These are phyloP conservation scores for Opisthograptis luteolata DNA, from an alignment of 2,888 invertebrate genomes.

Conservation along the genomic window DNA sequence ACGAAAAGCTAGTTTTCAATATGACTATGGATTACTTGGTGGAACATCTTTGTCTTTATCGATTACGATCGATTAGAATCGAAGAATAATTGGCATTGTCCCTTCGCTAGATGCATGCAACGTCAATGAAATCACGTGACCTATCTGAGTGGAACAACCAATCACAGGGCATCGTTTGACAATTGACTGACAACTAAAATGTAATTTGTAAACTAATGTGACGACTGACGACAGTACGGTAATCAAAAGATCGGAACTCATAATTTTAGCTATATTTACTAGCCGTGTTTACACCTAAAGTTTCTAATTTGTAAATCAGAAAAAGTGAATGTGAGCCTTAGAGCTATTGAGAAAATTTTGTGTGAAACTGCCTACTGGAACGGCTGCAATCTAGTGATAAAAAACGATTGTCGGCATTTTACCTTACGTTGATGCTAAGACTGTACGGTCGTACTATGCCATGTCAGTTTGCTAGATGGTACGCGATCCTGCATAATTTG, in stretches of 20 bases:
- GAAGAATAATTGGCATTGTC: neutral
- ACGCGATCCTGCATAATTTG: conserved; percentile 74
- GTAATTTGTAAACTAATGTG: no score
- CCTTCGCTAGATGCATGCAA: conserved; percentile 52
- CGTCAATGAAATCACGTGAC: conserved; percentile 68
- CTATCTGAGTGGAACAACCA: conserved; percentile 47
- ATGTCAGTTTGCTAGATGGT: conserved; percentile 75
- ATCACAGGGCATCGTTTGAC: conserved; percentile 47
- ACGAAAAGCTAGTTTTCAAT: no score
- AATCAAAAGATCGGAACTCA: conserved; percentile 58
- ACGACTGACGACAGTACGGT: conserved; percentile 51
- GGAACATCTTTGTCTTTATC: no score
- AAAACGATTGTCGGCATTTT: conserved; percentile 63
- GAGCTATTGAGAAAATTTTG: conserved; percentile 33
- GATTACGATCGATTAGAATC: neutral
- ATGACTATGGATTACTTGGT: no score
- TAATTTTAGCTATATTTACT: conserved; percentile 57
- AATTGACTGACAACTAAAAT: conserved; percentile 48
- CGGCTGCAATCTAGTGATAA: neutral
- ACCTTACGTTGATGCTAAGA: no score
- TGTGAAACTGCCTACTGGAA: conserved; percentile 7
- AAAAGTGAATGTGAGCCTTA: conserved; percentile 66
- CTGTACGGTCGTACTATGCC: conserved; percentile 63
- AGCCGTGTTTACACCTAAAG: conserved; percentile 33
- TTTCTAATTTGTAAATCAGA: conserved; percentile 45